Conservation (phyloP, 2,113 vertebrate species). For the Prinia subflava region DNA sequence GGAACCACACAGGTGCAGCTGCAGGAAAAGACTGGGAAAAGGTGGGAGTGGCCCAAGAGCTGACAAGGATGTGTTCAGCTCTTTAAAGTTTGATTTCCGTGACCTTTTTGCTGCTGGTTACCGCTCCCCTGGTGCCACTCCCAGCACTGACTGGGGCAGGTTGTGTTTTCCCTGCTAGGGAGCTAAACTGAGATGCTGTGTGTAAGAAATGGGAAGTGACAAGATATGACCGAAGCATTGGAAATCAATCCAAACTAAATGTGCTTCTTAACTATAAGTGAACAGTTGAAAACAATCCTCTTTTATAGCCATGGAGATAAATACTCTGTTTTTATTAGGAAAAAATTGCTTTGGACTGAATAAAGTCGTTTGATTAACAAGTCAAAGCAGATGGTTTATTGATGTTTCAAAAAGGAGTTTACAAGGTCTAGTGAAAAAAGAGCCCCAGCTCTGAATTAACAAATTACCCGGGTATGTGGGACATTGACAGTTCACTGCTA, state of each 20-base stretch:
- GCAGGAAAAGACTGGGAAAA: neutral
- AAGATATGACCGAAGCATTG: constrained; percentile 98
- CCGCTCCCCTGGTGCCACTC: neutral
- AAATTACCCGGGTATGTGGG: constrained; percentile 74
- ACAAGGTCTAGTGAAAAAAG: constrained; percentile 79
- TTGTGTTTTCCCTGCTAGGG: constrained; percentile 79
- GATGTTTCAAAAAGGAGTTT: constrained; percentile 81
- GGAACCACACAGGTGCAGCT: neutral
- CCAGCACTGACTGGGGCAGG: constrained; percentile 55
- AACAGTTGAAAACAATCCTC: constrained; percentile 94
- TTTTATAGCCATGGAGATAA: constrained; percentile 84
- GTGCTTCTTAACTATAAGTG: constrained; percentile 99
- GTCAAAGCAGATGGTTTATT: constrained; percentile 83
- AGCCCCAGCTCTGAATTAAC: constrained; percentile 76
- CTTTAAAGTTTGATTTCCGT: neutral
- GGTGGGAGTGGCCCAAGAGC: neutral
- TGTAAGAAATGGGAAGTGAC: constrained; percentile 98
- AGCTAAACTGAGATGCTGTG: constrained; percentile 95
- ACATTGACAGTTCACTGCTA: constrained; percentile 78
- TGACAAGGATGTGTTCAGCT: neutral
- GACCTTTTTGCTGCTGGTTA: constrained; percentile 43
- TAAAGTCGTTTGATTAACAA: constrained; percentile 85
- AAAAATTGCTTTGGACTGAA: constrained; percentile 84
- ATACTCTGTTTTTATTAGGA: constrained; percentile 84
- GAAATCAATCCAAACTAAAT: constrained; percentile 99